Base-by-base conservation (phyloP, 2,888 invertebrate species). In the Thymelicus sylvestris region DNA sequence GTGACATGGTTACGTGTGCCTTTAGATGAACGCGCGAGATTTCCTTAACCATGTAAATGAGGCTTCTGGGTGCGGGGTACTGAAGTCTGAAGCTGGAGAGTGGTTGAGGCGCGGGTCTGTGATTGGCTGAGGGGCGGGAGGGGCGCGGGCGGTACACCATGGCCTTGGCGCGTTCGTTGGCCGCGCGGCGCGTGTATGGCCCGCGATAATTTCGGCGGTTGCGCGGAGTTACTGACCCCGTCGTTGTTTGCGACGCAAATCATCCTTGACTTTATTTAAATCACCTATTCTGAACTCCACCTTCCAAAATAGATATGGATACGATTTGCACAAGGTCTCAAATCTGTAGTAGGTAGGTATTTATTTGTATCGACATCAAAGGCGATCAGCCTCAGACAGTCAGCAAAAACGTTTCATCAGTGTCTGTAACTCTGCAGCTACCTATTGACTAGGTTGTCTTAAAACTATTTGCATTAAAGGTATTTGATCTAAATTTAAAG, bases 211-310 rank as follows among this genome's bases (percentile, higher is more conserved):
- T 93, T 93, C 91, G 93, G 92, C 92, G 84, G 86, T 88, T 87
- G 87, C 84, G 85, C 84, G 85, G 80, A 79, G 88, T 89, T 92
- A 92, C 91, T 93, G 93, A 93, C 93, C 93, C 92, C 93, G 86
- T 76, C 81, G 87, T 82, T 89, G 90, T 90, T 91, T 87, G 88
- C 91, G 89, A 90, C 91, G 88, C 89, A 87, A 91, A 89, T 90
- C 85, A 89, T 91, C 89, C 92, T 92, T 91, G 90, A 90, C 90
- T 93, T 91, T 92, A 93, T 93, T 93, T 88, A 92, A 93, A 91
- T 90, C 83, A 79, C 77, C 80, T 78, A 84, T 82, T 82, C 81
- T 74, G 79, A 78, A 72, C 81, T 60, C 24, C 83, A 82, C 80
- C 78, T 81, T 79, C 79, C 75, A 77, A 77, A 77, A 75, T 74